phyloP scores from a whole-genome alignment of 2,113 vertebrate genomes.

The Castor canadensis region DNA sequence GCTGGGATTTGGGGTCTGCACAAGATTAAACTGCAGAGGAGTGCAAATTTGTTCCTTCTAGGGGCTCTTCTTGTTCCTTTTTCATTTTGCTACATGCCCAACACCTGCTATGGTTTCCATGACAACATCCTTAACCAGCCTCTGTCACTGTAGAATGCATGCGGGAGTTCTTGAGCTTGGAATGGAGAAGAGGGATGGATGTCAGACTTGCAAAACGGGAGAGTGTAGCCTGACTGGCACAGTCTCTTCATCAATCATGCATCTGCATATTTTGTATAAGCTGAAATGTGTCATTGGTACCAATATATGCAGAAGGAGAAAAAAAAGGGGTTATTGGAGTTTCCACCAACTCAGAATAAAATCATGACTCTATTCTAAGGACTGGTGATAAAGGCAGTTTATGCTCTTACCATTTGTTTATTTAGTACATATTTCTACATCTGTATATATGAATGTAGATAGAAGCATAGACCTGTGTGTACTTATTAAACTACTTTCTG shows the following conservation, averaged over 20 bases:
- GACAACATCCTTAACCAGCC: not conserved
- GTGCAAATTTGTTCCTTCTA: not conserved
- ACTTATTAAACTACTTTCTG: not conserved
- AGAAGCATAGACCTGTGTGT: not conserved
- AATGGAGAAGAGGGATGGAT: not conserved
- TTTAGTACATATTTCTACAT: no score
- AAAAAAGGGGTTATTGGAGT: not conserved
- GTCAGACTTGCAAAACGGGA: not conserved
- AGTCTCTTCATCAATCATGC: not conserved
- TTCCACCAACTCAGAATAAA: not conserved
- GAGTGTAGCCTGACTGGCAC: not conserved
- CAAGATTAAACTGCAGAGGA: not conserved
- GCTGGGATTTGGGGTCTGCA: no score
- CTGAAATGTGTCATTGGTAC: not conserved
- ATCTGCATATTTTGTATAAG: not conserved
- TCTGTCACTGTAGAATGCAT: not conserved
- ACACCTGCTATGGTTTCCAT: not conserved
- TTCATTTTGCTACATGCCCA: fast-evolving
- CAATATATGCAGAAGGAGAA: not conserved
- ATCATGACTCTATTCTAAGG: not conserved
- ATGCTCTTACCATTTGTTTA: not conserved
- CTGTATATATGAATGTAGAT: not conserved
- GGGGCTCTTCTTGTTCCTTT: not conserved
- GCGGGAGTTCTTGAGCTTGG: no score
- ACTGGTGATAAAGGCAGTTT: not conserved